Conservation (phyloP, 2,113 vertebrate species). For the Albula goreensis region DNA sequence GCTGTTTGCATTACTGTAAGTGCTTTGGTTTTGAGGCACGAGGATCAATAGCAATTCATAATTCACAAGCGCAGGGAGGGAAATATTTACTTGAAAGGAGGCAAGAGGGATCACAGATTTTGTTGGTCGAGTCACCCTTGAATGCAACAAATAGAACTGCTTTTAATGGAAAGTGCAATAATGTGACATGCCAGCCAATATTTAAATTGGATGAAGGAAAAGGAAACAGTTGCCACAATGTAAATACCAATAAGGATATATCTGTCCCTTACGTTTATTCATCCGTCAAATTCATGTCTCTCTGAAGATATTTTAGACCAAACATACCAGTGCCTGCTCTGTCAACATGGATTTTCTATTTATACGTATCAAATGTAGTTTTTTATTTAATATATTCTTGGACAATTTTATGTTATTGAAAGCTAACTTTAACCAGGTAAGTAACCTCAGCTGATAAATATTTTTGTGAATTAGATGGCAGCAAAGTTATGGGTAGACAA, state of each 20-base stretch:
- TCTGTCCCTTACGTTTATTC: neutral
- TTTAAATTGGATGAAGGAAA: constrained; percentile 2
- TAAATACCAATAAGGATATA: constrained; percentile 8
- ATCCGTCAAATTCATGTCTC: neutral
- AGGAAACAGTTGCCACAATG: constrained; percentile 18
- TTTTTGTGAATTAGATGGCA: no score
- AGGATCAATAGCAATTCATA: neutral
- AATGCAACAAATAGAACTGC: neutral
- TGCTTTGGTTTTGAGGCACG: neutral
- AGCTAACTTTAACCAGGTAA: constrained; percentile 2
- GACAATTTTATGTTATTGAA: neutral
- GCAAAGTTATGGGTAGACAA: no score
- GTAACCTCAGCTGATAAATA: neutral
- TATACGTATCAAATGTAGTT: neutral
- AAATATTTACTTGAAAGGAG: neutral
- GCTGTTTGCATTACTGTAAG: neutral
- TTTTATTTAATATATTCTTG: neutral
- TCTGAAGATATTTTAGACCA: constrained; percentile 7
- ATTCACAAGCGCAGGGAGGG: neutral
- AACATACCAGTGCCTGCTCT: neutral
- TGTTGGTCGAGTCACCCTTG: neutral
- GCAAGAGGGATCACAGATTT: neutral
- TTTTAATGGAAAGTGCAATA: neutral
- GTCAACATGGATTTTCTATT: neutral
- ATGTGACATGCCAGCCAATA: neutral